A percentile compares a stretch with the other conserved stretches of the same genome.
phyloP scores from a whole-genome alignment of 2,113 vertebrate species.

The Carassius gibelio region DNA sequence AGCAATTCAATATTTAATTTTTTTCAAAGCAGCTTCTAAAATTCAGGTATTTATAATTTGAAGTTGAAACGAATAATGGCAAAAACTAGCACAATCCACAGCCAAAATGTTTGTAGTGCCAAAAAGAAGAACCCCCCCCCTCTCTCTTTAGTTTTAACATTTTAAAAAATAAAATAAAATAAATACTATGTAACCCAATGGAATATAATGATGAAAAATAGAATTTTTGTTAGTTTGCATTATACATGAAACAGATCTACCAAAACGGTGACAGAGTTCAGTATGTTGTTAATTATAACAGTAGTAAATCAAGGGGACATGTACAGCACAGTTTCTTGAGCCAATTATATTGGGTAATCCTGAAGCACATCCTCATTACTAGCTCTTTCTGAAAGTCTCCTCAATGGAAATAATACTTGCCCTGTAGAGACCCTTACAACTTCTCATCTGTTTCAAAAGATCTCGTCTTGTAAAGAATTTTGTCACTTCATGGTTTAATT shows the following conservation, averaged over 20 bases:
- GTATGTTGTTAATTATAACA: neutral
- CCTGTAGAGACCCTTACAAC: conserved; percentile 3
- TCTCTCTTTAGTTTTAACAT: too few relatives aligned
- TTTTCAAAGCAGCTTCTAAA: neutral
- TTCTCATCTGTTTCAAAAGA: neutral
- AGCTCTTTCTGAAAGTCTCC: neutral
- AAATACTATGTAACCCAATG: too few relatives aligned
- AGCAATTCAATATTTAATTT: neutral
- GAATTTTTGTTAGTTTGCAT: neutral
- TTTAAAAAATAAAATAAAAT: neutral
- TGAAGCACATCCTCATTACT: conserved; percentile 14
- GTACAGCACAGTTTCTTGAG: neutral
- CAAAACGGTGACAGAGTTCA: neutral
- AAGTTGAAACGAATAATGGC: neutral
- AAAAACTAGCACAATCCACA: too few relatives aligned
- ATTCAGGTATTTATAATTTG: neutral
- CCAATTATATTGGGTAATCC: neutral
- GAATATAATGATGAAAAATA: neutral
- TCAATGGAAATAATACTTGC: neutral
- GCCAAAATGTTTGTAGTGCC: too few relatives aligned
- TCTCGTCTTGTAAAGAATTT: neutral
- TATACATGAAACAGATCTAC: neutral
- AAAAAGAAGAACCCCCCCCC: too few relatives aligned
- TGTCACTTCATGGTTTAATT: neutral
- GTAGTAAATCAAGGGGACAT: neutral